Base-by-base conservation (phyloP, 2,113 vertebrate species). In the Eonycteris spelaea region DNA sequence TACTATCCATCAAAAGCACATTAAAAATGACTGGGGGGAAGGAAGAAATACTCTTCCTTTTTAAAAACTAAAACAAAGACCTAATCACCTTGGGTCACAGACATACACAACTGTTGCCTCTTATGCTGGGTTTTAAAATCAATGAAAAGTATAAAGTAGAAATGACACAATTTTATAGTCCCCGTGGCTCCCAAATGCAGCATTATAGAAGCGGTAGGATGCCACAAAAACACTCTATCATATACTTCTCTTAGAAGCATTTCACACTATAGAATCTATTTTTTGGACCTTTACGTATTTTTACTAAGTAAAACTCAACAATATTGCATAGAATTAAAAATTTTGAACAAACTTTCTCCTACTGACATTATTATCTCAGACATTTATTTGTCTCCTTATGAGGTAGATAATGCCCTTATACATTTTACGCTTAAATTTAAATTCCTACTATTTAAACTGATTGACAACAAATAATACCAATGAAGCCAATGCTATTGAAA, bases 391-490 rank as follows among this genome's bases (percentile, higher is more conserved):
- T 95, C 89, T 98, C 86, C 68, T 96, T 94, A 93, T 55, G 68
- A 97, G 92, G 91, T 78, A 85, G 83, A 38, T 51, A 80, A 95
- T 92, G 94, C 80, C 96, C 86, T 93, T 87, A 95, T 77, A 97
- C 91, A 96, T 68, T 96, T 97, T 91, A 97, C 96, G 86, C 90
- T 94, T 95, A 96, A 98, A 97, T 97, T 97, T 95, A 96, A 94
- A 90, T 95, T 63, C 86, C 89, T 91, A 74, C 80, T 83, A 83
- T 94, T 94, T 98, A 97, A 89, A 97, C 73, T 4, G 21, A 95
- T 78, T 97, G 70, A 96, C 95, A 97, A 96, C 97, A 97, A 97
- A 97, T 97, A 96, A 95, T 96, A 97, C 92, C 45, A 98, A 30
- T 3, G 33, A 51, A 67, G 21, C 26, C 75, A 68, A 61, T 30